A percentile compares a stretch with the other conserved stretches of the same genome.
Conservation (phyloP, 2,113 vertebrate species). For the Terrapene triunguis region DNA sequence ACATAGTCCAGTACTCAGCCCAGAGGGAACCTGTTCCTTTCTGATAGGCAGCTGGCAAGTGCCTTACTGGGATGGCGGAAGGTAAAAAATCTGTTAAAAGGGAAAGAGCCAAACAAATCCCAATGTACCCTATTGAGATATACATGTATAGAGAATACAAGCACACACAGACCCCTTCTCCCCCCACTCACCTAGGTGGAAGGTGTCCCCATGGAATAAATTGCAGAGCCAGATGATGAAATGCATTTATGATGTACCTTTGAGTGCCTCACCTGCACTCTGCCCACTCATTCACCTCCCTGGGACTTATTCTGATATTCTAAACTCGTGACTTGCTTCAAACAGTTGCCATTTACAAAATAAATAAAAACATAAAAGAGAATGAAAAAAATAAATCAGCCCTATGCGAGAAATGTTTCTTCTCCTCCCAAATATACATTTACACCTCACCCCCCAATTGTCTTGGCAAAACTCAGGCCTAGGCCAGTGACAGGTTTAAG, state of each 20-base stretch:
- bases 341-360: neutral
- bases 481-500: neutral
- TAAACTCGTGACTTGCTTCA: slow-evolving; percentile 9
- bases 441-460: neutral
- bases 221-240: slow-evolving; percentile 8
- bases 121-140: neutral
- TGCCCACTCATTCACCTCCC: slow-evolving; percentile 59
- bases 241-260: slow-evolving; percentile 44
- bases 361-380: neutral
- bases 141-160: neutral
- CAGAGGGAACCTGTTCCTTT: neutral
- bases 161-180: neutral
- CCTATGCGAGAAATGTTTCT: neutral
- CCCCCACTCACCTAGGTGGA: neutral
- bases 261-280: slow-evolving; percentile 47
- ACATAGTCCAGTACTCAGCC: neutral
- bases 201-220: slow-evolving; percentile 52
- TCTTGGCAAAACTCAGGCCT: slow-evolving; percentile 17
- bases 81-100: neutral
- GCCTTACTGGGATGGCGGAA: neutral
- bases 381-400: no score
- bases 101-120: neutral
- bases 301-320: slow-evolving; percentile 57
- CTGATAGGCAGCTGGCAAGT: neutral
- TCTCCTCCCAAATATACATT: neutral